Evolutionary conservation across 1,140 invertebrate genomes (phyloP), one percentile per base, ranked within the genome.

Genomic region (Drosophila athabasca): DNA sequence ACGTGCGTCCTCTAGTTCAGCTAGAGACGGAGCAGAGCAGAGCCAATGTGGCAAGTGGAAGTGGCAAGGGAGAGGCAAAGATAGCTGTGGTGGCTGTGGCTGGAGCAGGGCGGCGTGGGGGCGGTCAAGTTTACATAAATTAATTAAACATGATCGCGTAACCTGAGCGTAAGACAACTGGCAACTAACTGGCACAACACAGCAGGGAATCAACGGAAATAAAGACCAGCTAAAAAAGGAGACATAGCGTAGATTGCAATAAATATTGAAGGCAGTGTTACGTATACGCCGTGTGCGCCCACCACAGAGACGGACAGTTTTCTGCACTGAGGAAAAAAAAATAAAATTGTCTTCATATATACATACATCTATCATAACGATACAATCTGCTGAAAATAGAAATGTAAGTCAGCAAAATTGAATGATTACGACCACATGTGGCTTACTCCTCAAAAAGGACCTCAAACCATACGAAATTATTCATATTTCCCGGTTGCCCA

Each of bases 141-240:
- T 88, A 87, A 83, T 88, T 87, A 87, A 88, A 76, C 75, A 66
- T 82, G 79, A 67, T 45, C 82, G 62, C 75, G 78, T 75, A 87
- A 87, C 83, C 82, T 87, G 82, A 87, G 83, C 44, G 7, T 62
- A 6, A 26, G 49, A 57, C 26, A 44, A 44, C 50, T 43, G 49
- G 15, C 39, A 57, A 46, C 8, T 45, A n/a, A n/a, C n/a, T n/a
- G n/a, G 54, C 51, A 45, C 54, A 55, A 41, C 54, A 55, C 66
- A 68, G 66, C 64, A 48, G 64, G 66, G 51, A 52, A 69, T 57
- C 41, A 53, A 53, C 31, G 24, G 49, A 43, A 50, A 73, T 55
- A 46, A 46, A 17, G 43, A 60, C 31, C 52, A 46, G 22, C 24
- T 62, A 29, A 59, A 59, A 74, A 52, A 62, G 17, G 6, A 57